phyloP scores from a whole-genome alignment of 1,140 invertebrate species.

The Drosophila triauraria region DNA sequence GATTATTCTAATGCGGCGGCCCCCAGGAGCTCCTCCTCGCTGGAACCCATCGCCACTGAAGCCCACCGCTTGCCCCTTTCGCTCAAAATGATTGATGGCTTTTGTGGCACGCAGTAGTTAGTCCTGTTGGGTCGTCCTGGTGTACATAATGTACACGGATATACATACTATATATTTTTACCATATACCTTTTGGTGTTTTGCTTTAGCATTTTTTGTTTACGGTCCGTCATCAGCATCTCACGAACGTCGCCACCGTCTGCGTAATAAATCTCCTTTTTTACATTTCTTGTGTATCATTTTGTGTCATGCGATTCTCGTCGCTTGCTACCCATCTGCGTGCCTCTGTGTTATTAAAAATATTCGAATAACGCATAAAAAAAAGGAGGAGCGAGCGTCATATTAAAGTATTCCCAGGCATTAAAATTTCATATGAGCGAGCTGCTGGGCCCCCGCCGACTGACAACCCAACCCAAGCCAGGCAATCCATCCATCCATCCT shows the following conservation, averaged over 20 bases:
- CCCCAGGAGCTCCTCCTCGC: slow-evolving; percentile 1
- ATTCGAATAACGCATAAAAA: slow-evolving; percentile 37
- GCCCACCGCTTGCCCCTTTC: slow-evolving; percentile 75
- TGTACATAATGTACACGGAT: slow-evolving; percentile 36
- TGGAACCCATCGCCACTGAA: neutral
- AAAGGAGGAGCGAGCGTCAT: slow-evolving; percentile 51
- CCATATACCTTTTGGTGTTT: slow-evolving; percentile 50
- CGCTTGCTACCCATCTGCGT: slow-evolving; percentile 52
- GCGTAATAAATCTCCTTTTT: slow-evolving; percentile 82
- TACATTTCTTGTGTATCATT: slow-evolving; percentile 81
- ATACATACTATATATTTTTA: slow-evolving; percentile 21
- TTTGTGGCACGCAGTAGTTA: slow-evolving; percentile 74
- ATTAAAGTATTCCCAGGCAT: slow-evolving; percentile 81
- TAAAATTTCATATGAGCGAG: slow-evolving; percentile 77
- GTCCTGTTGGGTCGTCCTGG: slow-evolving; percentile 43
- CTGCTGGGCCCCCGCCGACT: slow-evolving; percentile 34
- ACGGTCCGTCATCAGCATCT: slow-evolving; percentile 80
- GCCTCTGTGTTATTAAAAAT: slow-evolving; percentile 72
- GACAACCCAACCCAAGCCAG: slow-evolving; percentile 49
- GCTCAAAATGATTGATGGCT: slow-evolving; percentile 82
- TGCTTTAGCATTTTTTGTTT: slow-evolving; percentile 76
- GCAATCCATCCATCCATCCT: slow-evolving; percentile 39
- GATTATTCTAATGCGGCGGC: slow-evolving; percentile 74
- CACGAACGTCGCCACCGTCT: slow-evolving; percentile 60
- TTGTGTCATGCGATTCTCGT: slow-evolving; percentile 79